These are phyloP conservation scores for Phymanthus crucifer DNA, from an alignment of 92 coral and sea anemone genomes.

Conservation along the genomic window DNA sequence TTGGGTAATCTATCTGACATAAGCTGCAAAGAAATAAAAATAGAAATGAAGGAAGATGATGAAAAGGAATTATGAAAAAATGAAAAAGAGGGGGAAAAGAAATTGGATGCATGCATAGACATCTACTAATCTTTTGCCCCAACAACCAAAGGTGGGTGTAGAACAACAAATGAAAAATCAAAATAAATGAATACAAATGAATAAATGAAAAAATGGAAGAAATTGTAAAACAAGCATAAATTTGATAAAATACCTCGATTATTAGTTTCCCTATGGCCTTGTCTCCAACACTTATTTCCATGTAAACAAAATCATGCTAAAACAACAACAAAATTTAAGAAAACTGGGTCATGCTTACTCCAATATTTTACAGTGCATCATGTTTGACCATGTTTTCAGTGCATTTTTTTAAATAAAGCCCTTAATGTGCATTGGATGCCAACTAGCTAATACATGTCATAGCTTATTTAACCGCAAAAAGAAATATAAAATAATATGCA, in stretches of 20 bases:
- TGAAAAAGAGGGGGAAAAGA: not conserved
- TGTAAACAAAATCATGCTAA: constrained; percentile 89
- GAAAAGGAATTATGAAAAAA: not conserved
- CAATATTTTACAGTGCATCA: no score
- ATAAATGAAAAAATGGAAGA: no score
- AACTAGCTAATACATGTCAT: no score
- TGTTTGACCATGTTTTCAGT: no score
- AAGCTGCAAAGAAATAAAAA: constrained; percentile 52
- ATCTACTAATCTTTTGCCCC: no score
- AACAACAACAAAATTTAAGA: not conserved
- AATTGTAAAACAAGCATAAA: no score
- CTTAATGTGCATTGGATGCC: no score
- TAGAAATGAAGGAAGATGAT: not conserved
- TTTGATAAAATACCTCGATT: constrained; percentile 67
- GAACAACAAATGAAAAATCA: not conserved
- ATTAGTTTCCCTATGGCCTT: constrained; percentile 68
- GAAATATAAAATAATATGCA: no score
- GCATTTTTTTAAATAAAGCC: no score
- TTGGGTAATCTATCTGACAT: constrained; percentile 81
- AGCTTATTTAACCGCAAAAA: no score
- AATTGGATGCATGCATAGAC: no score
- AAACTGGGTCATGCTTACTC: not conserved
- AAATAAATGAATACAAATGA: not conserved
- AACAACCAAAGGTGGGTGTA: no score
- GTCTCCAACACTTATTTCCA: constrained; percentile 76